Base-by-base conservation (phyloP, 2,888 invertebrate species). In the Coleophora flavipennella region DNA sequence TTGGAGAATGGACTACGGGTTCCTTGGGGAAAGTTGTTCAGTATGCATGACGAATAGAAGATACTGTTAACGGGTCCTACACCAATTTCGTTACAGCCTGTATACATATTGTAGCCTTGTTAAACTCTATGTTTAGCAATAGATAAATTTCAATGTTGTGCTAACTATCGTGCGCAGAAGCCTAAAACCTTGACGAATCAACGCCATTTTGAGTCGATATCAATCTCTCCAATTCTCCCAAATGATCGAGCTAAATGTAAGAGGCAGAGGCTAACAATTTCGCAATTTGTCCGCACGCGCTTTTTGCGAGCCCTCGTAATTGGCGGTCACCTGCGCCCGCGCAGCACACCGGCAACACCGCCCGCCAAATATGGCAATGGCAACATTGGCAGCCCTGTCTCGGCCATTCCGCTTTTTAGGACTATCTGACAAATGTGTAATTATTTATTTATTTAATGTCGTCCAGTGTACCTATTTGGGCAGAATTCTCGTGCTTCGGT, bases 381-480 rank as follows among this genome's bases (percentile, higher is more conserved):
- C 20, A 20, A 20, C 59, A 61, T 61, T 69, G 51, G 44, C 20
- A 20, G 6, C 71, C 49, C 56, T 55, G 62, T 56, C 66, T 56
- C 62, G 62, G 67, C 64, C 74, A 70, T 67, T 69, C 67, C 62
- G 71, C 76, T 83, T 81, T 79, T 81, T 83, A 77, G 70, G 65
- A 62, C 59, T 71, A 79, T 75, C 78, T 81, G 83, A 84, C 83
- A 84, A 84, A 84, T 84, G 83, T 80, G 80, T 83, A 83, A 84
- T 83, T 83, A 84, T 83, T 80, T 83, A 84, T 83, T 80, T 83
- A 83, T 83, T 81, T 81, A 80, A 83, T 83, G 80, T 75, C 70
- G 65, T 62, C 67, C 55, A 57, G 55, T 52, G 45, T 46, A 49
- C 76, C 56, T 51, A 59, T 81, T 83, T 78, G 81, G 83, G 67